Conservation (phyloP, 2,888 invertebrate genomes). For the Pterostichus niger region DNA sequence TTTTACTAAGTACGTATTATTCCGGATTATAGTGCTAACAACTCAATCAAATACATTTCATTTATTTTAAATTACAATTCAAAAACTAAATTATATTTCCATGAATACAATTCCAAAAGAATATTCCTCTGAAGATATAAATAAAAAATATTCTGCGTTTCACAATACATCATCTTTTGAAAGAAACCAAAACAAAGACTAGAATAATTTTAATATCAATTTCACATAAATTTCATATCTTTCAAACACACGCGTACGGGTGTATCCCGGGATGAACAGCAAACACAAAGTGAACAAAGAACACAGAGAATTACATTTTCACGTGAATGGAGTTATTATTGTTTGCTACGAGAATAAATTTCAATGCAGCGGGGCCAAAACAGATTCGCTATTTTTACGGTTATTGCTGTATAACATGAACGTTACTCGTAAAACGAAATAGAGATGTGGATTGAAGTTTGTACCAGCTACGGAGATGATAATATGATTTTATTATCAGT, state of each 20-base stretch:
- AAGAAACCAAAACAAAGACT: constrained; percentile 2
- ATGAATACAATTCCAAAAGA: too few species aligned
- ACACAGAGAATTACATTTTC: constrained; percentile 32
- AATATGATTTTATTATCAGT: too few species aligned
- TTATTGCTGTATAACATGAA: constrained; percentile 21
- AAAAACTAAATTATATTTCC: too few species aligned
- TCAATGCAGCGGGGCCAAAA: constrained; percentile 1
- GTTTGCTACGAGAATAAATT: constrained; percentile 15
- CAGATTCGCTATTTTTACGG: constrained; percentile 21
- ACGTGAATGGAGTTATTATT: constrained; percentile 52
- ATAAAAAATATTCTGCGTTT: too few species aligned
- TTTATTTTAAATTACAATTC: too few species aligned
- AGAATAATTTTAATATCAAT: constrained; percentile 26
- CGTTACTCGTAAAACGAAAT: not conserved
- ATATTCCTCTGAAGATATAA: too few species aligned
- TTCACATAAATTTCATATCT: constrained; percentile 40
- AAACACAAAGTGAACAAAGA: constrained; percentile 13
- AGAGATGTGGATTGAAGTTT: too few species aligned
- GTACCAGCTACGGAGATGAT: too few species aligned
- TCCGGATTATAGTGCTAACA: too few species aligned
- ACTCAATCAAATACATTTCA: too few species aligned
- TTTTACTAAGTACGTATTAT: too few species aligned
- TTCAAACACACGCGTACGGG: constrained; percentile 4
- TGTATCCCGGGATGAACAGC: not conserved
- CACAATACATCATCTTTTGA: not conserved